Evolutionary conservation across 2,113 vertebrate species (phyloP).

Genomic region (Colossoma macropomum): DNA sequence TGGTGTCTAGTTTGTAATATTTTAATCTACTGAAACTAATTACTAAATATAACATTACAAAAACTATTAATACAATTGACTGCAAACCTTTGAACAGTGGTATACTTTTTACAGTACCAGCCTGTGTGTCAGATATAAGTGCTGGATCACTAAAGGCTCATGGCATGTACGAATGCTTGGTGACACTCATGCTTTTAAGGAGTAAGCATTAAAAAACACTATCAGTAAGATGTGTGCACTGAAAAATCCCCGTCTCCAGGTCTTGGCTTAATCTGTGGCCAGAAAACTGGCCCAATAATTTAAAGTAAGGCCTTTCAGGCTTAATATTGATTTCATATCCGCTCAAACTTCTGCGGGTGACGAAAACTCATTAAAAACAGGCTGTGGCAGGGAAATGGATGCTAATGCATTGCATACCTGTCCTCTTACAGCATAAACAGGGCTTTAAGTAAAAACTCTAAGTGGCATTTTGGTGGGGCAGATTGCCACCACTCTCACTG

Average conservation of each 20-base stretch:
- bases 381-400: conserved; percentile 54
- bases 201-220: neutral
- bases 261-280: neutral
- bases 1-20: no score
- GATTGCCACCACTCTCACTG: conserved; percentile 40
- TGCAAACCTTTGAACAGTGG: no score
- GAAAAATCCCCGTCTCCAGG: neutral
- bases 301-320: neutral
- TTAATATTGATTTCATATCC: neutral
- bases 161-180: no score
- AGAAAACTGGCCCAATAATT: neutral
- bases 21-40: no score
- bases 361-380: conserved; percentile 30
- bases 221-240: neutral
- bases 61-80: no score
- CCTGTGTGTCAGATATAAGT: no score
- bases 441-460: conserved; percentile 42
- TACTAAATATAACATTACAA: no score
- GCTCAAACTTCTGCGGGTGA: neutral
- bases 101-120: no score
- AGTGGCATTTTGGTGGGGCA: conserved; percentile 58
- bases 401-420: conserved; percentile 61
- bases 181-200: neutral
- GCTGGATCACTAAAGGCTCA: no score
- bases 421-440: conserved; percentile 58